A percentile compares a stretch with the other conserved stretches of the same genome.
Evolutionary conservation across 1,140 invertebrate genomes (phyloP).

Genomic region (Zeugodacus cucurbitae): DNA sequence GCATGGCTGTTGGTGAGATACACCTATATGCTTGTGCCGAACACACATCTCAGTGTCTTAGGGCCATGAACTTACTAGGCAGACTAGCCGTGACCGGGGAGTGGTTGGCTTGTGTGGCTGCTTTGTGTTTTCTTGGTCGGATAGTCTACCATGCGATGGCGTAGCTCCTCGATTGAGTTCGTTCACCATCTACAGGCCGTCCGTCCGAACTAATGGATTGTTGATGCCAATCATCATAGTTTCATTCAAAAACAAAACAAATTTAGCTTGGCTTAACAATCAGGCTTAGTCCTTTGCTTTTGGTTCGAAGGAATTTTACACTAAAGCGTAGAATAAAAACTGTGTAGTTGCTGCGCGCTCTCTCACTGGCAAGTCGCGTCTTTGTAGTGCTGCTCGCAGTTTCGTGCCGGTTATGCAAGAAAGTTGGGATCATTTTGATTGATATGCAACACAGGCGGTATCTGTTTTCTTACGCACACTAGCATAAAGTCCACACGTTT

Average conservation of each 20-base stretch:
- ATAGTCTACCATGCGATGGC: neutral
- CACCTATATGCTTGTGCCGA: neutral
- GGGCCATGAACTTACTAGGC: neutral
- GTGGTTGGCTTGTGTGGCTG: neutral
- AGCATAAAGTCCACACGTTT: neutral
- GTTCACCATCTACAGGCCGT: neutral
- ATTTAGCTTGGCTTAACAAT: too few relatives aligned
- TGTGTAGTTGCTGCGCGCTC: too few relatives aligned
- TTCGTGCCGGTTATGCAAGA: neutral
- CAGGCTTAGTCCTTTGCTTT: rapidly evolving
- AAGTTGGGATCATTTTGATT: neutral
- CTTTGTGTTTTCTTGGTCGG: neutral
- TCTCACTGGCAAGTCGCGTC: too few relatives aligned
- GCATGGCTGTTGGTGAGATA: neutral
- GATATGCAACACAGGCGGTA: neutral
- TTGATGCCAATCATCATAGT: neutral
- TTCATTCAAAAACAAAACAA: neutral
- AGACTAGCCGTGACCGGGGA: neutral
- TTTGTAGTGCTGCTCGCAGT: too few relatives aligned
- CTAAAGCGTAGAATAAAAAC: too few relatives aligned
- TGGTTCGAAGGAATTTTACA: neutral
- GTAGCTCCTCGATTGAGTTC: neutral
- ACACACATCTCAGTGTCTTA: neutral
- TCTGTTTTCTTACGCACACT: neutral
- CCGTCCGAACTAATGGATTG: neutral